These are phyloP conservation scores for Rhinoderma darwinii DNA, from an alignment of 2,113 vertebrate species.

Conservation along the genomic window DNA sequence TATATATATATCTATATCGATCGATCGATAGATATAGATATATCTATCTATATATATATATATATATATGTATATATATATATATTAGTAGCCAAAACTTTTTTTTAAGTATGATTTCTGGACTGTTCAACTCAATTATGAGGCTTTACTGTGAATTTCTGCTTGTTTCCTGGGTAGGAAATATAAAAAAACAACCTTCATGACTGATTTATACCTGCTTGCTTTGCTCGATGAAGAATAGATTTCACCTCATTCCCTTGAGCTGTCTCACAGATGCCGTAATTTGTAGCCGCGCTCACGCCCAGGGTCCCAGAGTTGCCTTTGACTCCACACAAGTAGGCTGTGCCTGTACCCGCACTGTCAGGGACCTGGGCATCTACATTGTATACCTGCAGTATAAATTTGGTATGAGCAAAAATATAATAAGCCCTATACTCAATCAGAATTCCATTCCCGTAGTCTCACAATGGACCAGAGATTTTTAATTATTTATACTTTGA, in stretches of 20 bases:
- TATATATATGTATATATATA: too few species aligned
- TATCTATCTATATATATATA: too few species aligned
- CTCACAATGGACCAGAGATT: too few species aligned
- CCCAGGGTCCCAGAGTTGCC: constrained; percentile 84
- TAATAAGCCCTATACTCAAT: too few species aligned
- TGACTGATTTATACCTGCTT: constrained; percentile 65
- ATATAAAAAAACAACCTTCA: neutral
- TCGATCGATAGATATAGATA: too few species aligned
- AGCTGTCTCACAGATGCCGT: constrained; percentile 78
- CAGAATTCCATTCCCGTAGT: too few species aligned
- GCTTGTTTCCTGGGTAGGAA: neutral
- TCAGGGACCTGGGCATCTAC: constrained; percentile 91
- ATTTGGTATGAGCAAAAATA: neutral
- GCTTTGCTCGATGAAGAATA: constrained; percentile 84
- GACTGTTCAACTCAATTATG: neutral
- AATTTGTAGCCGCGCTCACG: constrained; percentile 78
- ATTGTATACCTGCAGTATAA: constrained; percentile 83
- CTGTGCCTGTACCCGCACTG: constrained; percentile 89
- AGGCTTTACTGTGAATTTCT: neutral
- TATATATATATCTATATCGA: too few species aligned
- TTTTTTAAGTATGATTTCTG: too few species aligned
- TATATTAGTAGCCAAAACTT: too few species aligned
- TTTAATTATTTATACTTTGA: too few species aligned
- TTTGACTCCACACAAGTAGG: constrained; percentile 96
- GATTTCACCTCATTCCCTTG: constrained; percentile 87